Percentiles rank a stretch among this genome's conserved stretches.
Conservation (phyloP, 2,113 vertebrate species). For the Corythaeola cristata region DNA sequence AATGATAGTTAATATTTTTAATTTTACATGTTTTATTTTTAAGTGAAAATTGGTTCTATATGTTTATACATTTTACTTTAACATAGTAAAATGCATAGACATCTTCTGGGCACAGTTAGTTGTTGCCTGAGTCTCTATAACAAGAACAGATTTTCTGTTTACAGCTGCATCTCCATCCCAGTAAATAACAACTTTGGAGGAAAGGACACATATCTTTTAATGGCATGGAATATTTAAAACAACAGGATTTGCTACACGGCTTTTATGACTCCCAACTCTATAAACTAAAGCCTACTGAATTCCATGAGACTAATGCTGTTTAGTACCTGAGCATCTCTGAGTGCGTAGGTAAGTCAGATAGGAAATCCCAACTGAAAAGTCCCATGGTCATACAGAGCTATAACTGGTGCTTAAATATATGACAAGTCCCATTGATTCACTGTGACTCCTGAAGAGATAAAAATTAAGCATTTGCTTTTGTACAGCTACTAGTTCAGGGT, state of each 20-base stretch:
- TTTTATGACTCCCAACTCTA: background rate
- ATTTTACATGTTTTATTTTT: rapidly evolving
- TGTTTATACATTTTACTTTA: background rate
- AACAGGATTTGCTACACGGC: background rate
- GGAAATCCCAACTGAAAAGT: background rate
- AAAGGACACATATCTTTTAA: background rate
- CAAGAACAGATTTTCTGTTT: background rate
- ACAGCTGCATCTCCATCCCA: background rate
- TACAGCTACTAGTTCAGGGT: background rate
- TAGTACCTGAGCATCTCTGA: background rate
- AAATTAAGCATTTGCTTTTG: background rate
- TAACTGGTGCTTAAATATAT: background rate
- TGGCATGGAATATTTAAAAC: background rate
- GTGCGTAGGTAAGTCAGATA: background rate
- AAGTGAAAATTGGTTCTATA: background rate
- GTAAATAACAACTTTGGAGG: background rate
- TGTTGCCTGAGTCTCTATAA: background rate
- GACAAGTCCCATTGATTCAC: background rate
- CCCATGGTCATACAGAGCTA: background rate
- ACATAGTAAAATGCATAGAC: background rate
- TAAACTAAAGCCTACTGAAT: background rate
- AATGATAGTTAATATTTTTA: background rate
- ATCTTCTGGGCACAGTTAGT: background rate
- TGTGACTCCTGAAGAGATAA: background rate
- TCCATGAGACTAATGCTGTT: background rate